Percentiles rank a stretch among this genome's conserved stretches.
Conservation (phyloP, 2,113 vertebrate species). For the Morphnarchus princeps region DNA sequence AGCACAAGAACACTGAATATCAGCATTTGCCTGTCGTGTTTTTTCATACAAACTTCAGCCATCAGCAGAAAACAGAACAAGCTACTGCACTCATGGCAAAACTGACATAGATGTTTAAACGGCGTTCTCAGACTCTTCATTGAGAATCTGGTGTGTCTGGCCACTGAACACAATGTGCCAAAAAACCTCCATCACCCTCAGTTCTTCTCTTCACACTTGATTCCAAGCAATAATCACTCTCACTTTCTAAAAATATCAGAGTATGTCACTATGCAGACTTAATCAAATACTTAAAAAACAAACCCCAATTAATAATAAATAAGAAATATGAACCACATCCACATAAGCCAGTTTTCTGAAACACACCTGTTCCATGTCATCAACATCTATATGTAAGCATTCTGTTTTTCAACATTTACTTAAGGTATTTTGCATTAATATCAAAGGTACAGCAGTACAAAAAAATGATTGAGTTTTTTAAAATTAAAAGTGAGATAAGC, state of each 20-base stretch:
- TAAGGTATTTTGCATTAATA: not conserved
- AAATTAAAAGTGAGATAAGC: not conserved
- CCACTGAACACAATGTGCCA: not conserved
- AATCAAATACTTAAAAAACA: not conserved
- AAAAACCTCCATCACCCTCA: not conserved
- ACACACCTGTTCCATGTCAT: not conserved
- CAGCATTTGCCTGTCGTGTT: not conserved
- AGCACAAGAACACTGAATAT: not conserved
- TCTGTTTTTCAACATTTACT: not conserved
- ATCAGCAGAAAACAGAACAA: not conserved
- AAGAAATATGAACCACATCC: not conserved
- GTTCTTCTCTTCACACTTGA: not conserved
- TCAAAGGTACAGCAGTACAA: not conserved
- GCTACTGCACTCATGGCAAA: not conserved
- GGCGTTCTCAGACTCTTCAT: not conserved
- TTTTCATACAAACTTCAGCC: not conserved
- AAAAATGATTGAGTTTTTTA: not conserved
- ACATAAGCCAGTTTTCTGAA: not conserved
- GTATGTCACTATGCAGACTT: not conserved
- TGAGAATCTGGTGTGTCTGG: fast-evolving
- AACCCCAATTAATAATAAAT: not conserved
- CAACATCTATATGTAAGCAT: not conserved
- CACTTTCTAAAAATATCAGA: not conserved
- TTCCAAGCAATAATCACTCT: not conserved
- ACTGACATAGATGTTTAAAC: not conserved